phyloP scores from a whole-genome alignment of 2,888 invertebrate genomes.

The Ormyrus nitidulus region DNA sequence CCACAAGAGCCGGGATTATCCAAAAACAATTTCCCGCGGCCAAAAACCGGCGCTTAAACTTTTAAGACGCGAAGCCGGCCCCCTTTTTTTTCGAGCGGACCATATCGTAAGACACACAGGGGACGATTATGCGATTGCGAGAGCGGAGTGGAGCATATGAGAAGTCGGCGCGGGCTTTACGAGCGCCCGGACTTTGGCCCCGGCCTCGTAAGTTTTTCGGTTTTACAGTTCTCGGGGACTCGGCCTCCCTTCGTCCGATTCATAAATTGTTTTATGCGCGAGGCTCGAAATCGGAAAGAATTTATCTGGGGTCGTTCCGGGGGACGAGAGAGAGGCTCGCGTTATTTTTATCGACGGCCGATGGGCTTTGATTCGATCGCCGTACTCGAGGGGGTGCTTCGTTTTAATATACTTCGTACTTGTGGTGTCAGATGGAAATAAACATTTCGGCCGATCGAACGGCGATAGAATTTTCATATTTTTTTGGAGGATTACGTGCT shows the following conservation, averaged over 20 bases:
- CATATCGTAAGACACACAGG: too few relatives aligned
- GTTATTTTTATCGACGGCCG: conserved; percentile 12
- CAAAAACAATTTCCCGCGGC: too few relatives aligned
- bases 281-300: conserved; percentile 1
- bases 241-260: conserved; percentile 9
- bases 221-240: conserved; percentile 28
- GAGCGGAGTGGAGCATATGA: conserved; percentile 11
- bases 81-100: too few relatives aligned
- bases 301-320: conserved; percentile 6
- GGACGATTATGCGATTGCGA: too few relatives aligned
- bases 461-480: too few relatives aligned
- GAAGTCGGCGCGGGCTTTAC: conserved; percentile 27
- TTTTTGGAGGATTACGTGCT: too few relatives aligned
- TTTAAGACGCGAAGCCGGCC: too few relatives aligned
- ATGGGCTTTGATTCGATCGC: background rate
- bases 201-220: conserved; percentile 16
- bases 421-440: too few relatives aligned
- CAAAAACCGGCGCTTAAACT: too few relatives aligned
- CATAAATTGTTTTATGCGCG: conserved; percentile 44
- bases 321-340: background rate
- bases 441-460: too few relatives aligned
- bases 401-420: too few relatives aligned
- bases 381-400: background rate
- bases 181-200: background rate
- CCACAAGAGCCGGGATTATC: too few relatives aligned